Evolutionary conservation across 2,113 vertebrate species (phyloP), one percentile per base, ranked within the genome.

Genomic region (Lamprotornis superbus): DNA sequence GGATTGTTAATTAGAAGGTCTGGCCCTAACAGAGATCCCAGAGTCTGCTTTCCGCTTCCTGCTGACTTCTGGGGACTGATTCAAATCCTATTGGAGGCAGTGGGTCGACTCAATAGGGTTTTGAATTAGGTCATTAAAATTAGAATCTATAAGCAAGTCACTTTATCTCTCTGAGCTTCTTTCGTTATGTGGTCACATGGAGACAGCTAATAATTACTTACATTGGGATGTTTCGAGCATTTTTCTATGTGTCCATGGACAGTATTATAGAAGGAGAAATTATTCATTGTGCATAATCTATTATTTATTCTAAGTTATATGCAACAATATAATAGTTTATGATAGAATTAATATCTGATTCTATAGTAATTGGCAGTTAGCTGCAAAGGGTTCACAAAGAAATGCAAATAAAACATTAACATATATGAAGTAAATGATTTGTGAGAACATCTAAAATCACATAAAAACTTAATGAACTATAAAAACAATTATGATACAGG

Each of bases 401-500:
- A 74, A 88, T 55, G 65, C 44, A 87, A 94, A 95, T 94, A 87
- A 91, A 96, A 65, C 40, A 92, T 95, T 94, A 90, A 83, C 49
- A 49, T 86, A 67, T 49, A 67, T 57, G 74, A 88, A 93, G 47
- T 83, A 95, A 94, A 89, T 1, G 3, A 93, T 80, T 96, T 52
- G 63, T 93, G 49, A 76, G 73, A 94, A 80, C 77, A 77, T 80
- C 88, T 96, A 91, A 90, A 95, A 90, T 74, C 75, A 60, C 91
- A 94, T 94, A 90, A 95, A 93, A 93, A 74, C 64, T 88, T 95
- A 95, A 94, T 68, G 95, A 88, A 94, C 92, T 91, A 84, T 92
- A 93, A 93, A 97, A 77, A 49, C 90, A 88, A 92, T 95, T 94
- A 96, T 60, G 75, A 71, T 83, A 77, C n/a, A 28, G 65, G 24